Percentiles rank a stretch among this genome's conserved stretches.
Evolutionary conservation across 2,888 invertebrate genomes (phyloP).

Genomic region (Sinodicranocentrus sp.): DNA sequence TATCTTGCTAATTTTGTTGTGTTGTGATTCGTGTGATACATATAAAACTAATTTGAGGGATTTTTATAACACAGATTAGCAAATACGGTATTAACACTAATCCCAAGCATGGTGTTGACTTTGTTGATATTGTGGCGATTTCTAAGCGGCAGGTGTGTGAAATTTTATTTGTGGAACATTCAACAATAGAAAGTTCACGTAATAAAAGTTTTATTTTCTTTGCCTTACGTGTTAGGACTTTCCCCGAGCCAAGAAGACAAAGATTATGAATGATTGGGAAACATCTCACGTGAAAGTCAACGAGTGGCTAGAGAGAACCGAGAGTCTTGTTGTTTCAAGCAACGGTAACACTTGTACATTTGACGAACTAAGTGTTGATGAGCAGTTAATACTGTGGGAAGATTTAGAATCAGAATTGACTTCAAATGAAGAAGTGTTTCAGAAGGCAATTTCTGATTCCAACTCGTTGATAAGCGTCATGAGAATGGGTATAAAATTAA

Average conservation of each 20-base stretch:
- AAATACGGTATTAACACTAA: slow-evolving; percentile 73
- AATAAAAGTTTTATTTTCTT: neutral
- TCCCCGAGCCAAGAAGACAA: slow-evolving; percentile 75
- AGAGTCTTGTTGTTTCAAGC: slow-evolving; percentile 71
- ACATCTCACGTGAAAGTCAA: slow-evolving; percentile 66
- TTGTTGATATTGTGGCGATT: slow-evolving; percentile 75
- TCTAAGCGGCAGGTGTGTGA: slow-evolving; percentile 71
- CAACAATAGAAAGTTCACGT: neutral
- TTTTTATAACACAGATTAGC: slow-evolving; percentile 71
- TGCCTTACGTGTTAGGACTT: slow-evolving; percentile 68
- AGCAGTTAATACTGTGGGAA: slow-evolving; percentile 81
- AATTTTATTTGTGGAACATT: neutral
- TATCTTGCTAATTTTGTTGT: slow-evolving; percentile 24
- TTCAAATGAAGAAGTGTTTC: slow-evolving; percentile 77
- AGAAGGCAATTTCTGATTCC: slow-evolving; percentile 65
- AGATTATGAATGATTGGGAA: slow-evolving; percentile 75
- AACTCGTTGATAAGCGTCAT: slow-evolving; percentile 61
- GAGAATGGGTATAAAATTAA: slow-evolving; percentile 65
- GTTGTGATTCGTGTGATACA: slow-evolving; percentile 29
- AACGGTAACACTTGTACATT: slow-evolving; percentile 77
- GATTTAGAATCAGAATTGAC: slow-evolving; percentile 80
- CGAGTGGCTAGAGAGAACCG: slow-evolving; percentile 75
- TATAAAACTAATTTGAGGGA: slow-evolving; percentile 41
- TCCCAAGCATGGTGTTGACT: slow-evolving; percentile 70
- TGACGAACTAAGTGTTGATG: slow-evolving; percentile 80